These are phyloP conservation scores for Calidris pygmaea DNA, from an alignment of 2,113 vertebrate species.

Conservation along the genomic window DNA sequence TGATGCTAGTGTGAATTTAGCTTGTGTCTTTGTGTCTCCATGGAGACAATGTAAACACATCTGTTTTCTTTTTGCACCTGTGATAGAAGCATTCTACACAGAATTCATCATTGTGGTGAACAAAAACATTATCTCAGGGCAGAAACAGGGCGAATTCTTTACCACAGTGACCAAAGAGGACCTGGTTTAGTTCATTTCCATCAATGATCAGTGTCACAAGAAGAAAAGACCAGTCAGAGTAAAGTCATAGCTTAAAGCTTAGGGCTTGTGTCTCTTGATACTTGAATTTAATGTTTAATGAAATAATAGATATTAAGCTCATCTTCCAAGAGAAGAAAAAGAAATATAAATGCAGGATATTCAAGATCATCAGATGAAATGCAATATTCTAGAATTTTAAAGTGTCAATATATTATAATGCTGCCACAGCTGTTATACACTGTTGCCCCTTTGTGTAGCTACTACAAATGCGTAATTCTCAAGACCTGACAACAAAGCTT, in stretches of 20 bases:
- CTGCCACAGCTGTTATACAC: not conserved
- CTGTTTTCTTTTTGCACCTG: conserved; percentile 51
- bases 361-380: not conserved
- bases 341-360: not conserved
- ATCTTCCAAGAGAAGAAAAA: not conserved
- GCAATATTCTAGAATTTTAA: not conserved
- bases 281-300: not conserved
- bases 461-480: not conserved
- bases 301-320: not conserved
- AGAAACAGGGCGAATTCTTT: not conserved
- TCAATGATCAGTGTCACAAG: not conserved
- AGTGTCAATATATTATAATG: not conserved
- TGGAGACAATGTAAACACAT: conserved; percentile 71
- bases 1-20: not conserved
- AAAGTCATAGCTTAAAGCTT: not conserved
- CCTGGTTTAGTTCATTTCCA: not conserved
- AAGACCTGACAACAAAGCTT: not conserved
- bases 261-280: not conserved
- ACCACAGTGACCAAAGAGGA: not conserved
- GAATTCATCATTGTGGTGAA: not conserved
- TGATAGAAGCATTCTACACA: not conserved
- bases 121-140: not conserved
- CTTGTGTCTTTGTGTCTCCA: conserved; percentile 63
- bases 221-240: not conserved
- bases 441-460: not conserved